Percentiles rank a stretch among this genome's conserved stretches.
These are phyloP conservation scores for Heliothis virescens DNA, from an alignment of 1,140 invertebrate species.

Conservation along the genomic window DNA sequence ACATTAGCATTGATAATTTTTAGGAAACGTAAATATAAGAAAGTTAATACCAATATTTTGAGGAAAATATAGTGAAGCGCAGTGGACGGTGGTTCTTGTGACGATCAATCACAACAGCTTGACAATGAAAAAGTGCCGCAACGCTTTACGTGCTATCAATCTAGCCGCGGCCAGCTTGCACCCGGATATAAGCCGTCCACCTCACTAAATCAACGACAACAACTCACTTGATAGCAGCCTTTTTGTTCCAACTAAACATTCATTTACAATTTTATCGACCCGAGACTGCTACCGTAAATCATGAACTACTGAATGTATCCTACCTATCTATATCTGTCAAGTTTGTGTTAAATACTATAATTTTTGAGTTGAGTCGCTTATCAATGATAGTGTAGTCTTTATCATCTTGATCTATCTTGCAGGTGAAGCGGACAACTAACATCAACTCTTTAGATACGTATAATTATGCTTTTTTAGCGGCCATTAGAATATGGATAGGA, in stretches of 20 bases:
- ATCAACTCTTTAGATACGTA: no score
- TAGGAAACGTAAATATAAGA: not conserved
- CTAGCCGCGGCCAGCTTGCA: conserved; percentile 19
- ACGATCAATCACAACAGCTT: conserved; percentile 38
- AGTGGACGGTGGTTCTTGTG: conserved; percentile 15
- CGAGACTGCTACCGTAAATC: no score
- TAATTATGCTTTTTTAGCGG: no score
- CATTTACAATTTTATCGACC: not conserved
- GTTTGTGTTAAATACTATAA: no score
- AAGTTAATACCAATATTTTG: not conserved
- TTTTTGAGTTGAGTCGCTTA: no score
- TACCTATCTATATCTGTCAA: no score
- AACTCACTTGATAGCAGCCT: conserved; percentile 22
- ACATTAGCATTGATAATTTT: no score
- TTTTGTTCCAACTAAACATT: conserved; percentile 18
- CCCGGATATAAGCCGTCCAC: conserved; percentile 40
- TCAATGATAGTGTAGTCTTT: no score
- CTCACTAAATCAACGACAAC: conserved; percentile 43
- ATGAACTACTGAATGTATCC: no score
- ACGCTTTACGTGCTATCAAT: conserved; percentile 41
- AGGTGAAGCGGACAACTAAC: no score
- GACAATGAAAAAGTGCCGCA: conserved; percentile 45
- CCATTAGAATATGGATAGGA: no score
- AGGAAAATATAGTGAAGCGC: conserved; percentile 23
- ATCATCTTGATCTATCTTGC: no score